Conservation (phyloP, 2,113 vertebrate genomes). For the Microcebus murinus region DNA sequence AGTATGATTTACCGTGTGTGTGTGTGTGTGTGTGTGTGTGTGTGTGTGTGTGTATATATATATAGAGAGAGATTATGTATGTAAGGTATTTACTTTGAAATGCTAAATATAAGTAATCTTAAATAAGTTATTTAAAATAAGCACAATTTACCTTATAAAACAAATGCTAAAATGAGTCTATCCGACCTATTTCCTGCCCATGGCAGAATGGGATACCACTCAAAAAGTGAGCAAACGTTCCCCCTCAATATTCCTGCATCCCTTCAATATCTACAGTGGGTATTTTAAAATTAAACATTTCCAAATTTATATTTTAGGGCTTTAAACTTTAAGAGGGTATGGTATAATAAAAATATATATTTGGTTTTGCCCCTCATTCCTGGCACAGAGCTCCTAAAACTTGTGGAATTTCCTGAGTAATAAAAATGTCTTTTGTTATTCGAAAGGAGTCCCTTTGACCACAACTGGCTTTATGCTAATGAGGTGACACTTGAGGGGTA, state of each 20-base stretch:
- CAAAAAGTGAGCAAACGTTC: not conserved
- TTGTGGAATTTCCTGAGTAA: not conserved
- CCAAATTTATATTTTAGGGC: not conserved
- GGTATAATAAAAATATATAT: not conserved
- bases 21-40: not conserved
- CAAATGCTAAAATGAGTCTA: not conserved
- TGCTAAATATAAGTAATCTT: conserved; percentile 3
- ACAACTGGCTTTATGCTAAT: not conserved
- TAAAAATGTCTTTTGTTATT: not conserved
- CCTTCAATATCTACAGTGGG: not conserved
- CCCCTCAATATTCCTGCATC: not conserved
- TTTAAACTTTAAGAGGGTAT: not conserved
- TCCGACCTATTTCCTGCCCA: not conserved
- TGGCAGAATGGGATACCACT: not conserved
- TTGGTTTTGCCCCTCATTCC: not conserved
- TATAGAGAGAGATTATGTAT: rapidly evolving
- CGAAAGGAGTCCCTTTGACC: not conserved
- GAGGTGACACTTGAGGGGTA: not conserved
- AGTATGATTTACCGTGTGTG: not conserved
- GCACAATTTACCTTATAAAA: not conserved
- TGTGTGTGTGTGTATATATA: not conserved
- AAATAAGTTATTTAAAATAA: conserved; percentile 44
- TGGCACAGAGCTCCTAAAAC: not conserved
- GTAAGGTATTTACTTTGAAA: conserved; percentile 11
- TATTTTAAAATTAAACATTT: conserved; percentile 25